phyloP scores from a whole-genome alignment of 2,797 vertebrate genomes.

The Dendrocincla tyrannina region DNA sequence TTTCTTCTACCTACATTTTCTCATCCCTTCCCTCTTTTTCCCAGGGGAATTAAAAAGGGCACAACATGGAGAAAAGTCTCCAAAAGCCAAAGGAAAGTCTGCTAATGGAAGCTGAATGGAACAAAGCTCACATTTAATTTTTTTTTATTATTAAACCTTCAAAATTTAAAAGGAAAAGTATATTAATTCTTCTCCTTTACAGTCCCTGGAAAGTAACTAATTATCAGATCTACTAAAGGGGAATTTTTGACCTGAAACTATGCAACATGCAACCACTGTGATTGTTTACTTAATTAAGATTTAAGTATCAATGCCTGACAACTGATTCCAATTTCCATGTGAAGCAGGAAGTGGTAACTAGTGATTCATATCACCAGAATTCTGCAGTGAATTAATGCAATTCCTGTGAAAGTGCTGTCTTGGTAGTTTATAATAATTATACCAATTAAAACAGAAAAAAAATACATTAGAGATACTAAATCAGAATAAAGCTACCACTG shows the following conservation, averaged over 20 bases:
- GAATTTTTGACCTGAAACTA: background rate
- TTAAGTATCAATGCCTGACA: background rate
- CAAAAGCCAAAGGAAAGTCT: conserved; percentile 14
- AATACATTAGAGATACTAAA: background rate
- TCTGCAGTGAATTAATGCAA: background rate
- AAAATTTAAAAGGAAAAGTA: background rate
- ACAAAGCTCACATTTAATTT: background rate
- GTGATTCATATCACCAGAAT: background rate
- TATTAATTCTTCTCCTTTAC: background rate
- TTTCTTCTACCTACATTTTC: background rate
- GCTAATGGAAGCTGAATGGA: background rate
- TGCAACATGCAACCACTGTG: background rate
- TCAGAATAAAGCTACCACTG: background rate
- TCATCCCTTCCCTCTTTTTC: background rate
- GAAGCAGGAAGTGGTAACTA: background rate
- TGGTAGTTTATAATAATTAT: background rate
- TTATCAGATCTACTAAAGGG: background rate
- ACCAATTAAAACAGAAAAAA: background rate
- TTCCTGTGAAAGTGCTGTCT: background rate
- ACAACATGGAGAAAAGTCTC: background rate
- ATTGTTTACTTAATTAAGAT: background rate
- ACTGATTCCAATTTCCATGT: background rate
- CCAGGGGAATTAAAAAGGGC: background rate
- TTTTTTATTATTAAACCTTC: background rate
- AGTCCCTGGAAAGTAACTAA: background rate